Percentiles rank a stretch among this genome's conserved stretches.
phyloP scores from a whole-genome alignment of 2,888 invertebrate species.

The Athalia circularis region DNA sequence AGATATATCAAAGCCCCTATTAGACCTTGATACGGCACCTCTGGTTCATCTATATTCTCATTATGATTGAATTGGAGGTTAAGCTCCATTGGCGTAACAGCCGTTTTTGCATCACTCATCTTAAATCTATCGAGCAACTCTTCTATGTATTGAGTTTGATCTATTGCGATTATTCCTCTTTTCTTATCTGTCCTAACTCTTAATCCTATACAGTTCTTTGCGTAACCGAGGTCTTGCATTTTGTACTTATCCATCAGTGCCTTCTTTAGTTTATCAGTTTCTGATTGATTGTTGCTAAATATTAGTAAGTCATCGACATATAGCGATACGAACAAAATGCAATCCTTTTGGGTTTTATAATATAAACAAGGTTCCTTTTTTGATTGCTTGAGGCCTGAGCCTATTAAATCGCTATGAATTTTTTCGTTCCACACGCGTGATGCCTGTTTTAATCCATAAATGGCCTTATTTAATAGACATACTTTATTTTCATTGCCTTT shows the following conservation, averaged over 20 bases:
- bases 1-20: constrained; percentile 44
- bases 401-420: background rate
- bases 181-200: constrained; percentile 48
- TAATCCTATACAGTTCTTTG: constrained; percentile 53
- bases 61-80: constrained; percentile 50
- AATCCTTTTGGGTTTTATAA: constrained; percentile 8
- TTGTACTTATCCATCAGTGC: constrained; percentile 49
- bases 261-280: constrained; percentile 33
- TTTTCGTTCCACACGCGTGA: constrained; percentile 53
- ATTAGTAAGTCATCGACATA: constrained; percentile 44
- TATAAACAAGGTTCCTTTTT: background rate
- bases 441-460: constrained; percentile 60
- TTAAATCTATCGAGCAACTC: constrained; percentile 46
- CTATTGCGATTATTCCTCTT: constrained; percentile 43
- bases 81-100: constrained; percentile 50
- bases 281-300: constrained; percentile 44
- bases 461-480: constrained; percentile 54
- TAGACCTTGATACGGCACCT: constrained; percentile 8
- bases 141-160: constrained; percentile 53
- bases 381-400: background rate
- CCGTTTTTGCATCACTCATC: constrained; percentile 47
- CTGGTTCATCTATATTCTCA: background rate
- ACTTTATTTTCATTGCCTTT: constrained; percentile 13
- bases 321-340: too few relatives aligned
- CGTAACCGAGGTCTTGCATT: constrained; percentile 54